Evolutionary conservation across 2,888 invertebrate genomes (phyloP).

Genomic region (Tenthredo mesomela): DNA sequence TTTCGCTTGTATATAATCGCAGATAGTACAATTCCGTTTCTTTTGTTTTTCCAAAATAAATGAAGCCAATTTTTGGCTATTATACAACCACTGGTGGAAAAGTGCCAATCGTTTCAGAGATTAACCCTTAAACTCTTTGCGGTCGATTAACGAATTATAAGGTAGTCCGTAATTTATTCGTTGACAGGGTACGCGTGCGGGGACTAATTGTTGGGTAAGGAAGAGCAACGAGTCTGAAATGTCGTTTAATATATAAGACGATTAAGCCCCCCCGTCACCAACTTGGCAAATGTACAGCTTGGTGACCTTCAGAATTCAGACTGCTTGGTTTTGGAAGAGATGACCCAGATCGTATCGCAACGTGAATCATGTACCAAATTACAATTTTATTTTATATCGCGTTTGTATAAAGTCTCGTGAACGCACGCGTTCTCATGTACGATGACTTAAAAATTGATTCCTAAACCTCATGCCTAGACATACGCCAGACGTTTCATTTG

Average conservation of each 20-base stretch:
- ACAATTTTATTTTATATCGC: background rate
- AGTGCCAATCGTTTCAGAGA: background rate
- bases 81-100: background rate
- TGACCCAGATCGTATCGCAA: constrained; percentile 22
- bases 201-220: background rate
- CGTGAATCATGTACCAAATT: constrained; percentile 34
- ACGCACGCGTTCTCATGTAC: background rate
- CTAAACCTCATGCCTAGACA: background rate
- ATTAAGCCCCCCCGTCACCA: background rate
- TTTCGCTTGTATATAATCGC: background rate
- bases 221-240: background rate
- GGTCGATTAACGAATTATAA: background rate
- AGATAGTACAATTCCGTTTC: background rate
- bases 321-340: constrained; percentile 34
- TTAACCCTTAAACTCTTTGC: background rate
- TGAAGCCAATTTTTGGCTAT: background rate
- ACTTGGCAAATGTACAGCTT: constrained; percentile 11
- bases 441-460: background rate
- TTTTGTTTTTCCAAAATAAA: background rate
- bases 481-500: constrained; percentile 26
- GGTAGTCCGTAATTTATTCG: background rate
- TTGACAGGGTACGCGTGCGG: background rate
- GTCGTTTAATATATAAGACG: background rate
- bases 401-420: background rate
- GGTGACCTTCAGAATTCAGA: constrained; percentile 33